Percentiles rank a stretch among this genome's conserved stretches.
Conservation (phyloP, 2,797 vertebrate species). For the Anabacerthia variegaticeps region DNA sequence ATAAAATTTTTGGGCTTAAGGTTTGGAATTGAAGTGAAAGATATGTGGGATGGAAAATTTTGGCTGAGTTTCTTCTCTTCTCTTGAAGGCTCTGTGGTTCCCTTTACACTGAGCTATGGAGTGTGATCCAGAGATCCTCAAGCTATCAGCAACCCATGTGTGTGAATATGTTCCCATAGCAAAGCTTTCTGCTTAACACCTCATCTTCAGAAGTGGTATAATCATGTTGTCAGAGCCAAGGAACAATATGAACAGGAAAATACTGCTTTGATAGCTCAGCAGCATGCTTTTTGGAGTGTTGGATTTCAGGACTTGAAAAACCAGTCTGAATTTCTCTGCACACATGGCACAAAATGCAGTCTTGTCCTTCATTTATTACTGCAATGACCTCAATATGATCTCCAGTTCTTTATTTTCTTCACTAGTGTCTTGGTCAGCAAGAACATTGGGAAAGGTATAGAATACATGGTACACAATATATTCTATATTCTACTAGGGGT, state of each 20-base stretch:
- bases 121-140: not conserved
- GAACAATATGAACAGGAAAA: not conserved
- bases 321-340: not conserved
- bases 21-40: not conserved
- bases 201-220: not conserved
- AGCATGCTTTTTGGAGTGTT: not conserved
- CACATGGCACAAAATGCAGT: fast-evolving
- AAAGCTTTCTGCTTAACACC: not conserved
- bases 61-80: not conserved
- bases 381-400: not conserved
- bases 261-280: not conserved
- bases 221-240: not conserved
- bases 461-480: not conserved
- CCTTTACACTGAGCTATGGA: not conserved
- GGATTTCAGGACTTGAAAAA: not conserved
- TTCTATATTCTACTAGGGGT: not conserved
- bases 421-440: not conserved
- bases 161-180: not conserved
- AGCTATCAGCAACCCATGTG: not conserved
- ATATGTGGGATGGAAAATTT: not conserved
- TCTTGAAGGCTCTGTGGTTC: not conserved
- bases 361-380: not conserved
- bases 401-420: not conserved
- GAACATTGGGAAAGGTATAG: not conserved
- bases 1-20: not conserved